Conservation (phyloP, 1,140 invertebrate species). For the Aphelinus atriplicis region DNA sequence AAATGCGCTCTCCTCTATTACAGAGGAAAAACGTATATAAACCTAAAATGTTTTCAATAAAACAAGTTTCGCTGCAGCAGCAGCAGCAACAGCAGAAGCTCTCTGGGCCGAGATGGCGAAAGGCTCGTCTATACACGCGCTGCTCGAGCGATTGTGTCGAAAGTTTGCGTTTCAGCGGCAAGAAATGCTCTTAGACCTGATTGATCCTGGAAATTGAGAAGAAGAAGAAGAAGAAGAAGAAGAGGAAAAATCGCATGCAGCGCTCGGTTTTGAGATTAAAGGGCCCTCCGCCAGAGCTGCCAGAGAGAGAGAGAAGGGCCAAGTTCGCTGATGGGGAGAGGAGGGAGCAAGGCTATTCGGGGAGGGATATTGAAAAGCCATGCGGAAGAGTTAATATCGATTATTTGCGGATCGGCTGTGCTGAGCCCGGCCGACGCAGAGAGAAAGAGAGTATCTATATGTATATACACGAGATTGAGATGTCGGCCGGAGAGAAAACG, state of each 20-base stretch:
- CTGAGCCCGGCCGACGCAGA: neutral
- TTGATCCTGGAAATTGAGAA: constrained; percentile 35
- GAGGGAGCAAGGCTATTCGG: neutral
- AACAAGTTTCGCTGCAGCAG: constrained; percentile 22
- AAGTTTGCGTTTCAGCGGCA: constrained; percentile 35
- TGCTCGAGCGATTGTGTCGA: constrained; percentile 18
- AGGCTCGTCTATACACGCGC: neutral
- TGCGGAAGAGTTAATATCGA: constrained; percentile 35
- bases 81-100: too few species aligned
- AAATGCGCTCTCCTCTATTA: constrained; percentile 28
- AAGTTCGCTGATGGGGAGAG: neutral
- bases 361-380: constrained; percentile 34
- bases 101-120: too few species aligned
- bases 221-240: constrained; percentile 6
- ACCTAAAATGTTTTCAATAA: constrained; percentile 35
- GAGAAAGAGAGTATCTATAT: neutral
- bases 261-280: constrained; percentile 30
- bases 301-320: neutral
- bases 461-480: neutral
- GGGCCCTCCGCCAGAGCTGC: neutral
- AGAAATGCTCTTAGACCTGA: constrained; percentile 39
- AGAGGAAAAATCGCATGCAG: constrained; percentile 39
- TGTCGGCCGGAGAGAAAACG: neutral
- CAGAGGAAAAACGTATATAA: constrained; percentile 8
- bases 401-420: constrained; percentile 30